A percentile compares a stretch with the other conserved stretches of the same genome.
These are phyloP conservation scores for Isotomurus palustris DNA, from an alignment of 2,888 invertebrate genomes.

Conservation along the genomic window DNA sequence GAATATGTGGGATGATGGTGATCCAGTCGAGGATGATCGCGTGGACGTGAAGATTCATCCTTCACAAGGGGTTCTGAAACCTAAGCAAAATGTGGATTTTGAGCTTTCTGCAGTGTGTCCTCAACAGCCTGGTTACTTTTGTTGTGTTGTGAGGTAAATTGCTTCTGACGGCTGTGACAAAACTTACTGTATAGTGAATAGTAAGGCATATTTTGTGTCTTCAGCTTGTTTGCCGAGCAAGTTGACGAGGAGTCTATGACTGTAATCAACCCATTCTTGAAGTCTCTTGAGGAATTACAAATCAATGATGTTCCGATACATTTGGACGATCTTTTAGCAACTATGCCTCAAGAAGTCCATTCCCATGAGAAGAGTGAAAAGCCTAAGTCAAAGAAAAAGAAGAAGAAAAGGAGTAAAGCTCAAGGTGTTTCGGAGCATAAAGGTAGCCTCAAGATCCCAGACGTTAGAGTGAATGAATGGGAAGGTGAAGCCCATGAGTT, in stretches of 20 bases:
- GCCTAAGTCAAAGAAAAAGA: no score
- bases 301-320: slow-evolving; percentile 12
- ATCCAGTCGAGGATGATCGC: neutral
- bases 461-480: no score
- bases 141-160: slow-evolving; percentile 24
- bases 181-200: no score
- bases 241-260: slow-evolving; percentile 17
- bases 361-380: no score
- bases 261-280: neutral
- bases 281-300: neutral
- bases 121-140: slow-evolving; percentile 23
- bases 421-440: no score
- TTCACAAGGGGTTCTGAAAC: slow-evolving; percentile 27
- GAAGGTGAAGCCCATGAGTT: no score
- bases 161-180: neutral
- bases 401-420: no score
- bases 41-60: slow-evolving; percentile 19
- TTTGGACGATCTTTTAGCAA: slow-evolving; percentile 5
- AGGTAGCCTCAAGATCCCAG: no score
- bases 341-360: slow-evolving; percentile 8
- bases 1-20: neutral
- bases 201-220: neutral
- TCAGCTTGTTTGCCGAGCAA: slow-evolving; percentile 35
- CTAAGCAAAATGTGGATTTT: slow-evolving; percentile 12
- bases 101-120: slow-evolving; percentile 15